Percentiles rank a stretch among this genome's conserved stretches.
Evolutionary conservation across 2,888 invertebrate species (phyloP).

Genomic region (Aleiodes alternator): DNA sequence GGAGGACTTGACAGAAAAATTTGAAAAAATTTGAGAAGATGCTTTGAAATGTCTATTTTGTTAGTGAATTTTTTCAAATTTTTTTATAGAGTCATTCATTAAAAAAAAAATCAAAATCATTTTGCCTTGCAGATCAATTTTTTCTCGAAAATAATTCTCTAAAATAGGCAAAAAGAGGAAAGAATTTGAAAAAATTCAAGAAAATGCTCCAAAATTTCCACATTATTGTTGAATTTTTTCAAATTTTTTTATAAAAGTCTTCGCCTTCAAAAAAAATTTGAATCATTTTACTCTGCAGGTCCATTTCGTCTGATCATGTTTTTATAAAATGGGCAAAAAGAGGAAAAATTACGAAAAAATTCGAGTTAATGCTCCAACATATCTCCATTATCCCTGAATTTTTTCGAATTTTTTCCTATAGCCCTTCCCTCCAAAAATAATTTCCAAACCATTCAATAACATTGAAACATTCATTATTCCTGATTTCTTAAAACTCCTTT

Average conservation of each 20-base stretch:
- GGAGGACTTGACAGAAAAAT: not conserved
- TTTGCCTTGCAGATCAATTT: too few relatives aligned
- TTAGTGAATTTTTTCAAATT: not conserved
- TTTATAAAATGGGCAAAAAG: too few relatives aligned
- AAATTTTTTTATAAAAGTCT: too few relatives aligned
- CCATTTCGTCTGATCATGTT: too few relatives aligned
- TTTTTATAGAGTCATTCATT: not conserved
- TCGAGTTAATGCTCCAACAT: not conserved
- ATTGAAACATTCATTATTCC: constrained; percentile 17
- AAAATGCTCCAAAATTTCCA: too few relatives aligned
- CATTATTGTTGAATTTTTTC: too few relatives aligned
- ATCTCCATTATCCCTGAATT: not conserved
- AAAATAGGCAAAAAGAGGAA: too few relatives aligned
- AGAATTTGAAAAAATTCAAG: too few relatives aligned
- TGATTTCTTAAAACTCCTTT: not conserved
- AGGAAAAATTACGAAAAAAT: not conserved
- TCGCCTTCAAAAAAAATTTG: too few relatives aligned
- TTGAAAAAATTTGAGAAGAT: not conserved
- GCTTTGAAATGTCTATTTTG: not conserved
- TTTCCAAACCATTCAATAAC: not conserved
- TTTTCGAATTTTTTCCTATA: not conserved
- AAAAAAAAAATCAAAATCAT: too few relatives aligned
- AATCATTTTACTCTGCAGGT: too few relatives aligned
- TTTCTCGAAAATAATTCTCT: too few relatives aligned
- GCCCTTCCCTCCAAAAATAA: not conserved